These are phyloP conservation scores for Hydraecia micacea DNA, from an alignment of 2,888 invertebrate genomes.

Conservation along the genomic window DNA sequence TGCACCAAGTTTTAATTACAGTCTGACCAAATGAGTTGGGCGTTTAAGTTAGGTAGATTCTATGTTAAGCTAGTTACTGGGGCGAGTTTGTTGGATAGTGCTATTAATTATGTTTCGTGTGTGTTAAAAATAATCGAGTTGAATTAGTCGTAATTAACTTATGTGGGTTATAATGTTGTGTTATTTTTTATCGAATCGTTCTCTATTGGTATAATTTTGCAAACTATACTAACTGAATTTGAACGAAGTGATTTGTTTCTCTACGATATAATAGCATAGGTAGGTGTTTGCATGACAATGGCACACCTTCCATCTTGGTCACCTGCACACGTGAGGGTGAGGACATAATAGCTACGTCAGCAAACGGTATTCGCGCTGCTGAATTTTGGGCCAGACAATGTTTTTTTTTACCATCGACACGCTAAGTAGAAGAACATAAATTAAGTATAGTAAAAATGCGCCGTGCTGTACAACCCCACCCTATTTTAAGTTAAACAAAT, in stretches of 20 bases:
- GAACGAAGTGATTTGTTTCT: background rate
- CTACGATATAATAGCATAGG: background rate
- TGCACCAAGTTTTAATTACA: slow-evolving; percentile 62
- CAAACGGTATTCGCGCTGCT: too few species aligned
- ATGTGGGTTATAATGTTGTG: background rate
- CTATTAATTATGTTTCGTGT: slow-evolving; percentile 19
- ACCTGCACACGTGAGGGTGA: too few species aligned
- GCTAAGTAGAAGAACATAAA: too few species aligned
- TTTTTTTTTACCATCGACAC: too few species aligned
- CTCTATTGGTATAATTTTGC: too few species aligned
- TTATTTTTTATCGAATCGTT: background rate
- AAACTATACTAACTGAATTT: background rate
- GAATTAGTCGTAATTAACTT: background rate
- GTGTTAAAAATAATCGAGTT: background rate
- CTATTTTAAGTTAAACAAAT: too few species aligned
- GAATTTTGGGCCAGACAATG: too few species aligned
- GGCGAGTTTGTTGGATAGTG: slow-evolving; percentile 9
- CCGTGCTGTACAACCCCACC: too few species aligned
- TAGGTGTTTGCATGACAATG: background rate
- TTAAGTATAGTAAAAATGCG: too few species aligned
- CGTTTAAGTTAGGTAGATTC: slow-evolving; percentile 28
- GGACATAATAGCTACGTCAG: too few species aligned
- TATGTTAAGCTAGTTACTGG: slow-evolving; percentile 34
- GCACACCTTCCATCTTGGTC: too few species aligned
- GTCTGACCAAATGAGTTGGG: slow-evolving; percentile 20